phyloP scores from a whole-genome alignment of 1,140 invertebrate species.

The Eumeta japonica region DNA sequence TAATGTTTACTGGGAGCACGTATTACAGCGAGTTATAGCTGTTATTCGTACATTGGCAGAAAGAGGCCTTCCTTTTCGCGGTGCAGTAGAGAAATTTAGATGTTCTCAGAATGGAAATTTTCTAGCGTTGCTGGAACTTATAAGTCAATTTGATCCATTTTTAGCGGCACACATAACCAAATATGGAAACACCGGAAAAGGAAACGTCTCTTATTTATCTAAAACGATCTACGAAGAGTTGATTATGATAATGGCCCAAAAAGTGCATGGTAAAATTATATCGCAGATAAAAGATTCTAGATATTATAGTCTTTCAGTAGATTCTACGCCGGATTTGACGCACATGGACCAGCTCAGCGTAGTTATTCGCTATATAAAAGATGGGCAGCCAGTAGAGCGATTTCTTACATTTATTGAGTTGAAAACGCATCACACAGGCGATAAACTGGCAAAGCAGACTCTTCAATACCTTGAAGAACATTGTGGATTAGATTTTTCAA shows the following conservation, averaged over 20 bases:
- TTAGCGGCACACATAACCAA: too few relatives aligned
- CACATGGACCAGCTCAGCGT: slow-evolving; percentile 41
- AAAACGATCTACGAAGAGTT: slow-evolving; percentile 19
- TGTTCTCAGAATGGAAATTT: too few relatives aligned
- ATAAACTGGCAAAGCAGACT: background rate
- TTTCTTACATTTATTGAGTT: slow-evolving; percentile 14
- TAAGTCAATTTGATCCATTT: too few relatives aligned
- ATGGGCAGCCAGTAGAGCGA: slow-evolving; percentile 13
- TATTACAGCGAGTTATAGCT: too few relatives aligned
- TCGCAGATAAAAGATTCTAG: slow-evolving; percentile 22
- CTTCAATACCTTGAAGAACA: background rate
- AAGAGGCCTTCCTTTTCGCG: too few relatives aligned
- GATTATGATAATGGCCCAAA: slow-evolving; percentile 19
- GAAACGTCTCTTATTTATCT: too few relatives aligned
- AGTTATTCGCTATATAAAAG: slow-evolving; percentile 30
- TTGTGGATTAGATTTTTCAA: background rate
- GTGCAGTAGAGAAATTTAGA: too few relatives aligned
- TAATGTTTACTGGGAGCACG: too few relatives aligned
- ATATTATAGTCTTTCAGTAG: slow-evolving; percentile 44
- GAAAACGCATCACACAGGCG: background rate
- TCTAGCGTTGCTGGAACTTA: too few relatives aligned
- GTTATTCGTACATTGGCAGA: too few relatives aligned
- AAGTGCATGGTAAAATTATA: slow-evolving; percentile 21
- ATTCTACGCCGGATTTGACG: slow-evolving; percentile 40
- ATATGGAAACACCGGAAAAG: too few relatives aligned